Conservation (phyloP, 1,140 invertebrate genomes). For the Apis florea region DNA sequence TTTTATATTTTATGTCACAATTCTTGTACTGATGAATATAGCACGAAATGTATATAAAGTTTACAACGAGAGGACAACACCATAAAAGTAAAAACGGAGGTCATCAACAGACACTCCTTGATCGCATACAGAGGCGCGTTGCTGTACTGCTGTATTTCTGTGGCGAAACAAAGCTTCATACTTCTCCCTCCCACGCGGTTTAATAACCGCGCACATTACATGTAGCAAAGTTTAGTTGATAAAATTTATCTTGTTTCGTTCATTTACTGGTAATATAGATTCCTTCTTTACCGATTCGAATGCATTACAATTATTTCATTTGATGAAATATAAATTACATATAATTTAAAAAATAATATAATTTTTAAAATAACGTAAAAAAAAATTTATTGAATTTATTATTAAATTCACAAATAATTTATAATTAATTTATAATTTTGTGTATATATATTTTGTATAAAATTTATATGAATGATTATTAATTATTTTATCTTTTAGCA, state of each 20-base stretch:
- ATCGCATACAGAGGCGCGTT: not conserved
- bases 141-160: not conserved
- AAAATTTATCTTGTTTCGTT: not conserved
- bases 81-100: not conserved
- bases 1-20: too few species aligned
- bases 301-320: not conserved
- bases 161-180: slow-evolving; percentile 23
- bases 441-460: too few species aligned
- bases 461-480: not conserved
- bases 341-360: not conserved
- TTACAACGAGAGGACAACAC: not conserved
- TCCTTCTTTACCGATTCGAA: not conserved
- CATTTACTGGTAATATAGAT: not conserved
- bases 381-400: too few species aligned
- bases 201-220: slow-evolving; percentile 14
- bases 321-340: too few species aligned
- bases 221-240: not conserved
- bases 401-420: too few species aligned
- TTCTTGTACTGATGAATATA: not conserved
- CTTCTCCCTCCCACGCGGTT: slow-evolving; percentile 5
- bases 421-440: too few species aligned
- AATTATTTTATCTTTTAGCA: not conserved
- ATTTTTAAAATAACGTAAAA: not conserved
- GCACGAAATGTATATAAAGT: slow-evolving; percentile 10
- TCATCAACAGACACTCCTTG: not conserved